Conservation (phyloP, 2,888 invertebrate species). For the Rapana venosa region DNA sequence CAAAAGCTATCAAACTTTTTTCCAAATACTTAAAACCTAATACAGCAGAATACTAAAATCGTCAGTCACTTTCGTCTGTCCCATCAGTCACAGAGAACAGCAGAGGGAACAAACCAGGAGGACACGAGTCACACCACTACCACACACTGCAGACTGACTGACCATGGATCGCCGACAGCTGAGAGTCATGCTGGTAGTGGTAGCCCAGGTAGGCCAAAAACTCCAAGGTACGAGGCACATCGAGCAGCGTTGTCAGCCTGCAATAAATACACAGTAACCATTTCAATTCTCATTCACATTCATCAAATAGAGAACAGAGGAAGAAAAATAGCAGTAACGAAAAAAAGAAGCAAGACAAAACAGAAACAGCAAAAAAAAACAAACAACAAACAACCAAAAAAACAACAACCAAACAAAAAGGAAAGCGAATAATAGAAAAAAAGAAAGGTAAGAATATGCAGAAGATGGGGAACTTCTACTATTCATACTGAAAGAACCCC, state of each 20-base stretch:
- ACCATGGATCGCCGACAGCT: slow-evolving; percentile 76
- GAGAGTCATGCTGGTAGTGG: slow-evolving; percentile 76
- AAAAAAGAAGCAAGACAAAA: neutral
- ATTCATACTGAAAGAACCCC: neutral
- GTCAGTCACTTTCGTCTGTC: no score
- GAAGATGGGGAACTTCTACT: neutral
- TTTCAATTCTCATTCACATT: neutral
- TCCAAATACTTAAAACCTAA: no score
- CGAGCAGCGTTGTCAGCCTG: slow-evolving; percentile 89
- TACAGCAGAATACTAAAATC: no score
- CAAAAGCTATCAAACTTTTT: no score
- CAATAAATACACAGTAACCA: slow-evolving; percentile 35
- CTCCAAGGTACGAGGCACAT: slow-evolving; percentile 93
- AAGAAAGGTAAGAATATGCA: neutral
- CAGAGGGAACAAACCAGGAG: neutral
- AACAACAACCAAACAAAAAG: neutral
- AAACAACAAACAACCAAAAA: neutral
- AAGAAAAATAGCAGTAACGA: no score
- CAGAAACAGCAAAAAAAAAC: neutral
- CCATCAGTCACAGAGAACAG: no score
- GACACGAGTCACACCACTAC: neutral
- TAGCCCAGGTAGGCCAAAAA: slow-evolving; percentile 97
- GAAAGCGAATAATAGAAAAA: neutral
- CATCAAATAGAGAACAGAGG: neutral
- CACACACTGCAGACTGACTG: slow-evolving; percentile 31